Percentiles rank a stretch among this genome's conserved stretches.
phyloP scores from a whole-genome alignment of 2,113 vertebrate genomes.

The Ictidomys tridecemlineatus region DNA sequence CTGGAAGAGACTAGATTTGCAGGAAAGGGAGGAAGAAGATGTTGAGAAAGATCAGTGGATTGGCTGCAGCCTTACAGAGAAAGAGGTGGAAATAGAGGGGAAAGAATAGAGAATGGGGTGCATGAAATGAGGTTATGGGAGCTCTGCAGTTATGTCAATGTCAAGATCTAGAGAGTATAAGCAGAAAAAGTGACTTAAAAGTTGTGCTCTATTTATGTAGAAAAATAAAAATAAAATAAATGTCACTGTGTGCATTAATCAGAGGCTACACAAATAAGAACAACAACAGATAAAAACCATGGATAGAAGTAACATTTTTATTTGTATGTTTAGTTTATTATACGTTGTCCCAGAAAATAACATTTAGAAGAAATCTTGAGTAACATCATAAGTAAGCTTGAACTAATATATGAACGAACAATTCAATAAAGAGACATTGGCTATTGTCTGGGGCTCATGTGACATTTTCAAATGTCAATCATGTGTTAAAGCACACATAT shows the following conservation, averaged over 20 bases:
- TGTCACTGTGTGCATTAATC: background rate
- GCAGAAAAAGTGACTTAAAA: background rate
- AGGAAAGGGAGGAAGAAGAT: background rate
- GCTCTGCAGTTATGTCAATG: background rate
- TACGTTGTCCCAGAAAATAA: background rate
- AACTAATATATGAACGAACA: too few species aligned
- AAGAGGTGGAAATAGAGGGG: background rate
- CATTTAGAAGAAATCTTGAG: background rate
- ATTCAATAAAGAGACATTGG: background rate
- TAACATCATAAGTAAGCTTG: too few species aligned
- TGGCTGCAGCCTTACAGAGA: background rate
- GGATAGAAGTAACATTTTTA: background rate
- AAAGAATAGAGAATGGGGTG: too few species aligned
- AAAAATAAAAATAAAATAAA: background rate
- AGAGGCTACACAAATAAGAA: background rate
- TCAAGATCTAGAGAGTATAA: background rate
- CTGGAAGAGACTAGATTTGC: background rate
- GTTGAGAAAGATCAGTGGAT: background rate
- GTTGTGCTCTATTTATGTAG: too few species aligned
- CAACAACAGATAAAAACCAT: background rate
- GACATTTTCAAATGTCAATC: background rate
- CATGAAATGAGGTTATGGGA: background rate
- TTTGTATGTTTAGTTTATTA: background rate
- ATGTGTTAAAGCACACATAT: background rate
- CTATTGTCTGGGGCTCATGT: background rate